Evolutionary conservation across 1,140 invertebrate genomes (phyloP).

Genomic region (Bombus sibiricus): DNA sequence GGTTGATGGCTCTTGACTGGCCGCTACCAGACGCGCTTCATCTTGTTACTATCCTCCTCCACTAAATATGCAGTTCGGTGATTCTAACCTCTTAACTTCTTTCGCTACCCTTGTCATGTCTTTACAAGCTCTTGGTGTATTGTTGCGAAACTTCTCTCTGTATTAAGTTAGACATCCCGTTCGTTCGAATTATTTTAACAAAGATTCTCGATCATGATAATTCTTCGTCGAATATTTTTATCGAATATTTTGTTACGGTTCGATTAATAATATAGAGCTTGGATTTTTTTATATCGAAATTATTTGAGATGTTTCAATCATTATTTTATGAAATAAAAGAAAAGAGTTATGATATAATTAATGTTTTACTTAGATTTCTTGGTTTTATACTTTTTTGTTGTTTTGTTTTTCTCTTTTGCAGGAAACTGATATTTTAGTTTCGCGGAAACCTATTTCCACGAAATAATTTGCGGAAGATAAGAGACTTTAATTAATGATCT

Average conservation of each 20-base stretch:
- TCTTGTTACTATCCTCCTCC: slow-evolving; percentile 57
- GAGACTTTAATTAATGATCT: too few relatives aligned
- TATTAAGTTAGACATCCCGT: background rate
- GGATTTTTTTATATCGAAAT: too few relatives aligned
- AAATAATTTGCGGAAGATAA: too few relatives aligned
- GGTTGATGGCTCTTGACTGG: slow-evolving; percentile 57
- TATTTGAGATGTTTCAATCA: too few relatives aligned
- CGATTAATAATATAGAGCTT: too few relatives aligned
- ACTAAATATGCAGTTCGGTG: slow-evolving; percentile 67
- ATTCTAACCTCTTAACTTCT: slow-evolving; percentile 25
- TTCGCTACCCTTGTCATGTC: slow-evolving; percentile 27
- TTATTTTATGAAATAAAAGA: too few relatives aligned
- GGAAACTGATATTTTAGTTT: too few relatives aligned
- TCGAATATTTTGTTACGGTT: background rate
- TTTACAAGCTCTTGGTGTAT: background rate
- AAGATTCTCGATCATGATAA: background rate
- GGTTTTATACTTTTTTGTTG: too few relatives aligned
- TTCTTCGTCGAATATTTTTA: background rate
- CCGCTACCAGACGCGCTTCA: slow-evolving; percentile 58
- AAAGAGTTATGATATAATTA: too few relatives aligned
- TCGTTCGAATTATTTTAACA: background rate
- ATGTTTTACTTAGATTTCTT: too few relatives aligned
- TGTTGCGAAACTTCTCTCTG: background rate
- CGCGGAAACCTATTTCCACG: too few relatives aligned
- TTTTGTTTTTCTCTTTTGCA: too few relatives aligned